Percentiles rank a stretch among this genome's conserved stretches.
Evolutionary conservation across 2,797 vertebrate genomes (phyloP).

Genomic region (Ammospiza maritima): DNA sequence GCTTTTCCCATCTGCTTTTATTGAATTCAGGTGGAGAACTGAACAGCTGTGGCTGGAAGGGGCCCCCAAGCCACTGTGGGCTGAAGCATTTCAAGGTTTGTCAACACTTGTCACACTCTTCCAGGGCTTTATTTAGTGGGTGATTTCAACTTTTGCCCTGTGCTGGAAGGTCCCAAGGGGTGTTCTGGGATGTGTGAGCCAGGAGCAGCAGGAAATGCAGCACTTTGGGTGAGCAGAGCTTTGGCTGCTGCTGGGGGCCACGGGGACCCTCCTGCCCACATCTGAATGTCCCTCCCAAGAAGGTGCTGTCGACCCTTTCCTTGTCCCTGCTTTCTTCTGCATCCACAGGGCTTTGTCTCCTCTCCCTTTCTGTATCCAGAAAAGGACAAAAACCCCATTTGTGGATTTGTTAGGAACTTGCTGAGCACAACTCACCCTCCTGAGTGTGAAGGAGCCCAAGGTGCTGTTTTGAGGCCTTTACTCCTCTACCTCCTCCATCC

Average conservation of each 20-base stretch:
- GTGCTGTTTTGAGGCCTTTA: background rate
- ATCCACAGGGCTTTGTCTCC: background rate
- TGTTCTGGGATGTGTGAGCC: background rate
- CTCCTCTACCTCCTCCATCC: background rate
- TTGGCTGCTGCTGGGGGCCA: background rate
- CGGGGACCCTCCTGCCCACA: background rate
- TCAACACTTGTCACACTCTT: background rate
- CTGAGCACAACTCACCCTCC: background rate
- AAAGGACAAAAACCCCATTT: background rate
- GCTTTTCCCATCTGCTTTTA: background rate
- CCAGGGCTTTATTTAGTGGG: background rate
- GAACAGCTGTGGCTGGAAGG: rapidly evolving
- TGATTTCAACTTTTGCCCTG: background rate
- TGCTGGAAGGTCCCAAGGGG: background rate
- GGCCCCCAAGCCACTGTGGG: rapidly evolving
- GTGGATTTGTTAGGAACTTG: background rate
- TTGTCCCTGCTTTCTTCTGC: background rate
- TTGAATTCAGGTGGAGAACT: background rate
- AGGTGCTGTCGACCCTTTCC: background rate
- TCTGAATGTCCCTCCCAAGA: background rate
- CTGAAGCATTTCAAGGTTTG: background rate
- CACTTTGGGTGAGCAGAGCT: background rate
- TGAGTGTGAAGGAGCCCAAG: background rate
- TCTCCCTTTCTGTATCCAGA: background rate
- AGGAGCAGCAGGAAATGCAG: background rate